Percentiles rank a stretch among this genome's conserved stretches.
Evolutionary conservation across 1,140 invertebrate genomes (phyloP).

Genomic region (Vanessa tameamea): DNA sequence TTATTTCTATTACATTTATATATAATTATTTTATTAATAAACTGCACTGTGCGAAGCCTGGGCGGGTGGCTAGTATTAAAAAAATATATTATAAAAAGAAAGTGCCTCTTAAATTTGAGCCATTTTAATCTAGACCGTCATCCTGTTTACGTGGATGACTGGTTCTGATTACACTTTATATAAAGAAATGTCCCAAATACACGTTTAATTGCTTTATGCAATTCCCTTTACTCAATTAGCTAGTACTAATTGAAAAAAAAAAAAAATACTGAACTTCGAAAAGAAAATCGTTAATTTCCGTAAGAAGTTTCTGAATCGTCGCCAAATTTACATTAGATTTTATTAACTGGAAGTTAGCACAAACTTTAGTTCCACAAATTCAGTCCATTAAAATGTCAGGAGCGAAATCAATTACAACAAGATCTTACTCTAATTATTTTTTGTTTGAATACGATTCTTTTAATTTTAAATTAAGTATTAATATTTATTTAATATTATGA

Average conservation of each 20-base stretch:
- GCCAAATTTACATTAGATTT: constrained; percentile 22
- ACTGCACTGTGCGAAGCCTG: too few relatives aligned
- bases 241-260: constrained; percentile 10
- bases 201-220: constrained; percentile 12
- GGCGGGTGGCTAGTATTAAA: too few relatives aligned
- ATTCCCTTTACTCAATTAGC: constrained; percentile 16
- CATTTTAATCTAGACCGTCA: too few relatives aligned
- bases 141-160: too few relatives aligned
- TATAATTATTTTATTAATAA: too few relatives aligned
- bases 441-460: background rate
- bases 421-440: background rate
- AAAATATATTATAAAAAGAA: too few relatives aligned
- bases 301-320: constrained; percentile 17
- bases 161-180: too few relatives aligned
- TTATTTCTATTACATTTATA: too few relatives aligned
- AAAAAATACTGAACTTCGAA: constrained; percentile 5
- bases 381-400: constrained; percentile 6
- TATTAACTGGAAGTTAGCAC: constrained; percentile 15
- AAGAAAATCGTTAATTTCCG: constrained; percentile 20
- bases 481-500: background rate
- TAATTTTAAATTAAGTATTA: background rate
- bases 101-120: too few relatives aligned
- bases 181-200: background rate
- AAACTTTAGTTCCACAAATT: constrained; percentile 6
- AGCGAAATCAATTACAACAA: background rate